Percentiles rank a stretch among this genome's conserved stretches.
These are phyloP conservation scores for Emydocephalus ijimae DNA, from an alignment of 2,113 vertebrate genomes.

Conservation along the genomic window DNA sequence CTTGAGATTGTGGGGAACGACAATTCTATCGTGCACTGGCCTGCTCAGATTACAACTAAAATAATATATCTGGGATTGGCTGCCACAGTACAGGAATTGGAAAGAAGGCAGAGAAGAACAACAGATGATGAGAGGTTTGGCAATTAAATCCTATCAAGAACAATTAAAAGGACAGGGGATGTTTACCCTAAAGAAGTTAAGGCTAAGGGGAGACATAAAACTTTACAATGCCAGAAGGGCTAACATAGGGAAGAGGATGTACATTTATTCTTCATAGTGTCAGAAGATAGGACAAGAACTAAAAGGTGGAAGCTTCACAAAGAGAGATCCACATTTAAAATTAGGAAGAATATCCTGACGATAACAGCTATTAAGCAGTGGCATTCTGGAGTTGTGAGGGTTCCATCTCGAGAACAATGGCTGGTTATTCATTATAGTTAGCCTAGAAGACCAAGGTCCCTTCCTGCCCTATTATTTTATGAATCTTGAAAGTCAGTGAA, in stretches of 20 bases:
- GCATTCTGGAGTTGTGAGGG: not conserved
- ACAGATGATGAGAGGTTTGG: not conserved
- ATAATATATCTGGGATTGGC: not conserved
- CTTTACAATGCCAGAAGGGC: not conserved
- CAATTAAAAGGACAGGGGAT: not conserved
- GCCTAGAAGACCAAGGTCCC: not conserved
- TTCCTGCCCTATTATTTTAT: not conserved
- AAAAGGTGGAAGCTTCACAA: not conserved
- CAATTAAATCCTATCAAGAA: not conserved
- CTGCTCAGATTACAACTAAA: not conserved
- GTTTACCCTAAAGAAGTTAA: not conserved
- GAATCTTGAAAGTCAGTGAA: not conserved
- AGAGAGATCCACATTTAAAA: not conserved
- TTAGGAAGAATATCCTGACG: not conserved
- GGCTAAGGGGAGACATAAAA: not conserved
- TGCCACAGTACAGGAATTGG: not conserved
- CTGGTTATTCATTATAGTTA: not conserved
- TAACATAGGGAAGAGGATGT: not conserved
- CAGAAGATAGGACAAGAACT: not conserved
- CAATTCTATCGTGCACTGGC: not conserved
- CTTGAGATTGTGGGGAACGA: not conserved
- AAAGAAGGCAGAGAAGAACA: not conserved
- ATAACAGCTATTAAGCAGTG: not conserved
- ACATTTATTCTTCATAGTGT: not conserved
- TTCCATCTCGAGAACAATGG: not conserved